Evolutionary conservation across 1,140 invertebrate species (phyloP).

Genomic region (Drosophila carrolli): DNA sequence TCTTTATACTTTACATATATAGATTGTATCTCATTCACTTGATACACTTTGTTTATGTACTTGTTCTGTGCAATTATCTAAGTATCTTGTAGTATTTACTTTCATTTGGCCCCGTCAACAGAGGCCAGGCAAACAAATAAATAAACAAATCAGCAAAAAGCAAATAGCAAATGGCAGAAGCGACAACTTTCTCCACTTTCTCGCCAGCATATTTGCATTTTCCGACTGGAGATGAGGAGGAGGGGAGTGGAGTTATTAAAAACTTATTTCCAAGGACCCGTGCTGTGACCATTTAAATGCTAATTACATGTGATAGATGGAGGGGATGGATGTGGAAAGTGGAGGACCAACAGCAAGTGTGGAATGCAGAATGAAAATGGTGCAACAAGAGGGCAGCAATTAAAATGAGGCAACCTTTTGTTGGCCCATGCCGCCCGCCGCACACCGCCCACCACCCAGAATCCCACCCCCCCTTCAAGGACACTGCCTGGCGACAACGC

Average conservation of each 20-base stretch:
- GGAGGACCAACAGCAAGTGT: slow-evolving; percentile 20
- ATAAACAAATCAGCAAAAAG: slow-evolving; percentile 33
- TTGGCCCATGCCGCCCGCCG: background rate
- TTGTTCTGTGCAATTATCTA: slow-evolving; percentile 26
- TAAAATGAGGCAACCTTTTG: slow-evolving; percentile 31
- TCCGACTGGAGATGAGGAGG: slow-evolving; percentile 2
- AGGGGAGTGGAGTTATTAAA: slow-evolving; percentile 61
- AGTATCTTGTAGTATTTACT: slow-evolving; percentile 52
- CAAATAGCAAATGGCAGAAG: slow-evolving; percentile 16
- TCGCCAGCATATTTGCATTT: slow-evolving; percentile 33
- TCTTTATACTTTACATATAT: background rate
- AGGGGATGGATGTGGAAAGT: background rate
- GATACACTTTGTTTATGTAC: background rate
- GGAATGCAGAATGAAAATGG: slow-evolving; percentile 25
- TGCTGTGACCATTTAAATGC: slow-evolving; percentile 56
- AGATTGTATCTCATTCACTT: background rate
- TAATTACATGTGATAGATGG: slow-evolving; percentile 56
- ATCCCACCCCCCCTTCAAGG: slow-evolving; percentile 11
- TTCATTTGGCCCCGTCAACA: slow-evolving; percentile 52
- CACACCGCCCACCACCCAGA: background rate
- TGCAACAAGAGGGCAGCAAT: slow-evolving; percentile 54
- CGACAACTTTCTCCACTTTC: slow-evolving; percentile 20
- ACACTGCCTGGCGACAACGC: slow-evolving; percentile 42
- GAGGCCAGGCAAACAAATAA: slow-evolving; percentile 51
- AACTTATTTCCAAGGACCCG: slow-evolving; percentile 43